A percentile compares a stretch with the other conserved stretches of the same genome.
These are phyloP conservation scores for Cynopterus brachyotis DNA, from an alignment of 2,113 vertebrate genomes.

Conservation along the genomic window DNA sequence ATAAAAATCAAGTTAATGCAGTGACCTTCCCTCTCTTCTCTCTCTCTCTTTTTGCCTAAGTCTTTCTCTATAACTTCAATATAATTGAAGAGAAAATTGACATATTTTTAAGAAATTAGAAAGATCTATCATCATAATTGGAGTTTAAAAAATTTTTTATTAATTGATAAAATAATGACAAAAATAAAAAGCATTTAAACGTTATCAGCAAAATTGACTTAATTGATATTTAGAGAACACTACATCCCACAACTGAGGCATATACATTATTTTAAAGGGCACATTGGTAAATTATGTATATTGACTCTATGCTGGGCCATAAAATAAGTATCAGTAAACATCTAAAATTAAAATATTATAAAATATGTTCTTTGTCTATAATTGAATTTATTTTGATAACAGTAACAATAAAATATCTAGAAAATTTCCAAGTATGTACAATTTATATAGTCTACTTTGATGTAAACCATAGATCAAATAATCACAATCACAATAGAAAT, in stretches of 20 bases:
- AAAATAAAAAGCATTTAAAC: neutral
- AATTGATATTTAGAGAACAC: neutral
- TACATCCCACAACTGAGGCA: neutral
- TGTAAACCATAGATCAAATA: neutral
- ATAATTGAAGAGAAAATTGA: neutral
- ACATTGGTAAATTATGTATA: neutral
- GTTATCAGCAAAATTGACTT: neutral
- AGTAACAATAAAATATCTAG: neutral
- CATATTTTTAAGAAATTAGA: neutral
- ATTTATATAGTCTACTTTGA: neutral
- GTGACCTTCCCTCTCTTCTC: neutral
- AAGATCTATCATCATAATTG: neutral
- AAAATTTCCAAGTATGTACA: neutral
- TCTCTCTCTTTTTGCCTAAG: neutral
- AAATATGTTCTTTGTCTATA: neutral
- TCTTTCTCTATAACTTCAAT: neutral
- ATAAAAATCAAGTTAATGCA: neutral
- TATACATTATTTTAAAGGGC: neutral
- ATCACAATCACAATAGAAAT: neutral
- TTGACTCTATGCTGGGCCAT: neutral
- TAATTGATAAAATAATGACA: neutral
- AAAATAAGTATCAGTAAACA: neutral
- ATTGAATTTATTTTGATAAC: neutral
- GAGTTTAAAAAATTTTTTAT: neutral
- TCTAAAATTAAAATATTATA: neutral